Evolutionary conservation across 2,797 vertebrate genomes (phyloP).

Genomic region (Pangasius sanitwongsei): DNA sequence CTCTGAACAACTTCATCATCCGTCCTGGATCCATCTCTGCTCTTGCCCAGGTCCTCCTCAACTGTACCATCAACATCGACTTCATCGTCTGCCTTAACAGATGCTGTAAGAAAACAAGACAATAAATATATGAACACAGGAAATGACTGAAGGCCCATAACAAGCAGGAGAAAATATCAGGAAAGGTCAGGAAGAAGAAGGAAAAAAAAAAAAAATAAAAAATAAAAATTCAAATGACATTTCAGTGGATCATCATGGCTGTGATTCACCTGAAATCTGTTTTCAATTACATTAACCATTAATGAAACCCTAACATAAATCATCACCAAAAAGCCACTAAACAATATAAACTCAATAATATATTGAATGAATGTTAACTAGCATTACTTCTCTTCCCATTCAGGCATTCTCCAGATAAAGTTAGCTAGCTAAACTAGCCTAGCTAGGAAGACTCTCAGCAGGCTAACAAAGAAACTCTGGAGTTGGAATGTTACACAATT

Average conservation of each 20-base stretch:
- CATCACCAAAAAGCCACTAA: background rate
- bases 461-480: constrained; percentile 16
- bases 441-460: background rate
- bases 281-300: background rate
- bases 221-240: background rate
- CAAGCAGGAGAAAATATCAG: background rate
- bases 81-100: constrained; percentile 88
- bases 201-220: background rate
- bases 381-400: background rate
- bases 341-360: background rate
- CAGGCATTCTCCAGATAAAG: background rate
- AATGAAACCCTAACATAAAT: background rate
- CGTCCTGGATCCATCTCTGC: constrained; percentile 93
- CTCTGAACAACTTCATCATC: constrained; percentile 96
- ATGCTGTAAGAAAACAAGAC: constrained; percentile 69
- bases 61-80: constrained; percentile 87
- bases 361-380: background rate
- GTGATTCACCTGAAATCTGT: too few relatives aligned
- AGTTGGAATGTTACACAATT: background rate
- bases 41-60: constrained; percentile 95
- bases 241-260: background rate
- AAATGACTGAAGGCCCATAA: background rate
- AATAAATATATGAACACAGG: background rate
- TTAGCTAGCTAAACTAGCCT: background rate
- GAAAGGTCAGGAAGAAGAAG: too few relatives aligned